These are phyloP conservation scores for Smutsia temminckii DNA, from an alignment of 2,797 vertebrate genomes.

Conservation along the genomic window DNA sequence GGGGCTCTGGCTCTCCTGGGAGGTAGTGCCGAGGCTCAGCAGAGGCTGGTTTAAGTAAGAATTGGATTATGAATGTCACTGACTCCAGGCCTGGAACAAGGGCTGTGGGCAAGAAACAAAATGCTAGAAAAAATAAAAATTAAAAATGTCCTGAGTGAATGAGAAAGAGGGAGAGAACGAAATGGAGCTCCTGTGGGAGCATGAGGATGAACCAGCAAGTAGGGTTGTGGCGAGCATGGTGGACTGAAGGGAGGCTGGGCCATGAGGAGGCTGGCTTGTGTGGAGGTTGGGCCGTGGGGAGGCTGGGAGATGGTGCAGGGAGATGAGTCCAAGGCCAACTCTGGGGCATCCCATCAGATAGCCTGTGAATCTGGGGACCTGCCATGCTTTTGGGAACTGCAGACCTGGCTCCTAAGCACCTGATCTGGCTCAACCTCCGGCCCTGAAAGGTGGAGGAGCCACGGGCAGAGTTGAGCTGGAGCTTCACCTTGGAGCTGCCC, in stretches of 20 bases:
- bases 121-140: neutral
- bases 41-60: neutral
- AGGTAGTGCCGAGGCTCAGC: neutral
- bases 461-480: neutral
- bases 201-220: fast-evolving
- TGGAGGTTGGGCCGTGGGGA: neutral
- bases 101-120: neutral
- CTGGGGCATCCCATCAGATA: neutral
- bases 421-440: neutral
- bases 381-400: neutral
- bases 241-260: neutral
- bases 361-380: fast-evolving
- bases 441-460: too few relatives aligned
- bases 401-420: neutral
- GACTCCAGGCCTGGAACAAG: neutral
- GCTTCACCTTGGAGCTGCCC: neutral
- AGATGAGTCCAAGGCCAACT: neutral
- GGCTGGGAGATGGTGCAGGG: neutral
- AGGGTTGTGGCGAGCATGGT: fast-evolving
- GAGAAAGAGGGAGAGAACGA: neutral
- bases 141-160: neutral
- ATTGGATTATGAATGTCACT: neutral
- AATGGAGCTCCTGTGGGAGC: neutral
- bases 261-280: neutral
- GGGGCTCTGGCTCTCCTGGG: neutral